phyloP scores from a whole-genome alignment of 2,113 vertebrate species.

The Petromus typicus region DNA sequence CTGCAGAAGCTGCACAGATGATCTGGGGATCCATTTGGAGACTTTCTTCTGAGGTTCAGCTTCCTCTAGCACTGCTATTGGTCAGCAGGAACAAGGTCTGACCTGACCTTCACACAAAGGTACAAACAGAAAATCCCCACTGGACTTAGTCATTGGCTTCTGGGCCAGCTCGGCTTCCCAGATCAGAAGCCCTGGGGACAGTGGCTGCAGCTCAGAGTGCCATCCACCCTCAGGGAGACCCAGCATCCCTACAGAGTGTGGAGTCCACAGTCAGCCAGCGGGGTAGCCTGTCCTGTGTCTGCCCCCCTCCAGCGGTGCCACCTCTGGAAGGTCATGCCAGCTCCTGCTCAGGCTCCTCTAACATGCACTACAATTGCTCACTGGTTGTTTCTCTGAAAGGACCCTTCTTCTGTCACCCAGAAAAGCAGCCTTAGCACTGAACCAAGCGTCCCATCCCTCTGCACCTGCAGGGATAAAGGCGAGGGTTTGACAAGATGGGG shows the following conservation, averaged over 20 bases:
- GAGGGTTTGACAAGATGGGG: conserved; percentile 22
- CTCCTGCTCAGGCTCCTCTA: background rate
- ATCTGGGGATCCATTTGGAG: background rate
- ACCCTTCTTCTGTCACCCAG: background rate
- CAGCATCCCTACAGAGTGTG: too few species aligned
- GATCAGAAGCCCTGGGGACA: background rate
- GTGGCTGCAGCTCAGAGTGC: background rate
- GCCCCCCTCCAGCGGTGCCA: background rate
- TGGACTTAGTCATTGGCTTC: background rate
- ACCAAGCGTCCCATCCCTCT: conserved; percentile 22
- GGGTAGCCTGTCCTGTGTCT: background rate
- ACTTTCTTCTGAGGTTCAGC: background rate
- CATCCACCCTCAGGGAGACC: background rate
- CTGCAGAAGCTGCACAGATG: background rate
- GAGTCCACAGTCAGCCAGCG: background rate
- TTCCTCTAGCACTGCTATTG: background rate
- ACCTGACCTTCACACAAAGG: background rate
- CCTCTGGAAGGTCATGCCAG: background rate
- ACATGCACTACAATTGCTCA: too few species aligned
- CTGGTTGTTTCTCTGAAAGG: background rate
- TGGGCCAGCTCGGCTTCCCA: too few species aligned
- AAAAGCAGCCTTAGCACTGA: conserved; percentile 39
- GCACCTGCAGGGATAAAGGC: background rate
- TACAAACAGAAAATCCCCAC: background rate
- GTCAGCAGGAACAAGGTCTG: background rate